These are phyloP conservation scores for Melieria picta DNA, from an alignment of 2,888 invertebrate genomes.

Conservation along the genomic window DNA sequence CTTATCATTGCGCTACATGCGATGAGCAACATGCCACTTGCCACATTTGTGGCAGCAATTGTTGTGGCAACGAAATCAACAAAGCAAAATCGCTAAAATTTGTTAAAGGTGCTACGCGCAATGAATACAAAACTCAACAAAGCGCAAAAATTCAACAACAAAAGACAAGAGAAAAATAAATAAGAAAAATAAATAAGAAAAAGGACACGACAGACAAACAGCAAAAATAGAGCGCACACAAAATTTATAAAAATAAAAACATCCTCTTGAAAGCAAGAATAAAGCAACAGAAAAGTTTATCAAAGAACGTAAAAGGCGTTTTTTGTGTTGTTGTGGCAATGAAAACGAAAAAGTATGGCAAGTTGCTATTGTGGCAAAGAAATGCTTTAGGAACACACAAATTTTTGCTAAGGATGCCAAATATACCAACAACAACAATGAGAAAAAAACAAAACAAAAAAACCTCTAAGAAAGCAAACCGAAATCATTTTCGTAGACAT, in stretches of 20 bases:
- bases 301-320: not conserved
- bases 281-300: not conserved
- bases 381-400: not conserved
- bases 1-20: too few species aligned
- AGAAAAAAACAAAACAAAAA: not conserved
- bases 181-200: too few species aligned
- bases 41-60: too few species aligned
- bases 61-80: too few species aligned
- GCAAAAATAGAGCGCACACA: too few species aligned
- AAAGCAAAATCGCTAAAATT: too few species aligned
- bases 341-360: not conserved
- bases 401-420: not conserved
- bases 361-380: not conserved
- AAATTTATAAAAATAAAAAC: too few species aligned
- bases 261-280: too few species aligned
- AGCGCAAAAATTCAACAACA: conserved; percentile 13
- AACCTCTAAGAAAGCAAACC: not conserved
- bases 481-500: not conserved
- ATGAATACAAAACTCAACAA: conserved; percentile 10
- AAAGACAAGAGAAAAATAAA: not conserved
- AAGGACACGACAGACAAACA: too few species aligned
- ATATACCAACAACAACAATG: not conserved
- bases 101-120: not conserved
- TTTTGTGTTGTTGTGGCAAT: not conserved
- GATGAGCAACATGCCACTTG: too few species aligned